Percentiles rank a stretch among this genome's conserved stretches.
These are phyloP conservation scores for Omphaloscelis lunosa DNA, from an alignment of 2,888 invertebrate species.

Conservation along the genomic window DNA sequence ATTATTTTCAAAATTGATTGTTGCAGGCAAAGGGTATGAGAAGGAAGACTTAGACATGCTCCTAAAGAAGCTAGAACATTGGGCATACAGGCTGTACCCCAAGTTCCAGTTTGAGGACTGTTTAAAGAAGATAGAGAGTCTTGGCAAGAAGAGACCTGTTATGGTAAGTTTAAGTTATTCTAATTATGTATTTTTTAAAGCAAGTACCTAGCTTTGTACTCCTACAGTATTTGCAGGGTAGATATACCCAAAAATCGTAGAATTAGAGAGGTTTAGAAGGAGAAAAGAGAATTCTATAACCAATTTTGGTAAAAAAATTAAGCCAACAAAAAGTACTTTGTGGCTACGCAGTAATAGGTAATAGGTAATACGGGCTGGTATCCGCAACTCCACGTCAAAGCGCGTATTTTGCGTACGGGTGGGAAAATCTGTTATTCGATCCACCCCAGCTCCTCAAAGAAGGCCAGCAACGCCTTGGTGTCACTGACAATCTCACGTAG, in stretches of 20 bases:
- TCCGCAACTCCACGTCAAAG: too few species aligned
- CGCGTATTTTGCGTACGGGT: too few species aligned
- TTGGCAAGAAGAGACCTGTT: slow-evolving; percentile 95
- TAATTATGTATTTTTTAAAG: not conserved
- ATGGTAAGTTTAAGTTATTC: slow-evolving; percentile 89
- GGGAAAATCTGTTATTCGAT: too few species aligned
- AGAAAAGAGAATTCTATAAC: not conserved
- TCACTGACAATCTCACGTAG: too few species aligned
- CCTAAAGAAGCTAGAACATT: slow-evolving; percentile 96
- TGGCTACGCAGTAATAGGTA: too few species aligned
- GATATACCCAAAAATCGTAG: not conserved
- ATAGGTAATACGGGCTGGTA: too few species aligned
- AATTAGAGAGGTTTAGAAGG: not conserved
- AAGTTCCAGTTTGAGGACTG: slow-evolving; percentile 97
- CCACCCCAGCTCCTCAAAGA: too few species aligned
- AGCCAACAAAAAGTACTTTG: not conserved
- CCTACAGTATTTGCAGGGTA: not conserved
- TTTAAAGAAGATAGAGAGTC: slow-evolving; percentile 92
- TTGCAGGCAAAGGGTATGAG: slow-evolving; percentile 94
- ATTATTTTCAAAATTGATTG: not conserved
- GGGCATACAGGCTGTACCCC: slow-evolving; percentile 98
- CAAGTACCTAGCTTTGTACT: not conserved
- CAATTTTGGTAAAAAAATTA: not conserved
- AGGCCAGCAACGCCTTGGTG: too few species aligned
- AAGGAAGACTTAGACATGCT: slow-evolving; percentile 95